These are phyloP conservation scores for Paedocypris sp. DNA, from an alignment of 2,113 vertebrate genomes.

Conservation along the genomic window DNA sequence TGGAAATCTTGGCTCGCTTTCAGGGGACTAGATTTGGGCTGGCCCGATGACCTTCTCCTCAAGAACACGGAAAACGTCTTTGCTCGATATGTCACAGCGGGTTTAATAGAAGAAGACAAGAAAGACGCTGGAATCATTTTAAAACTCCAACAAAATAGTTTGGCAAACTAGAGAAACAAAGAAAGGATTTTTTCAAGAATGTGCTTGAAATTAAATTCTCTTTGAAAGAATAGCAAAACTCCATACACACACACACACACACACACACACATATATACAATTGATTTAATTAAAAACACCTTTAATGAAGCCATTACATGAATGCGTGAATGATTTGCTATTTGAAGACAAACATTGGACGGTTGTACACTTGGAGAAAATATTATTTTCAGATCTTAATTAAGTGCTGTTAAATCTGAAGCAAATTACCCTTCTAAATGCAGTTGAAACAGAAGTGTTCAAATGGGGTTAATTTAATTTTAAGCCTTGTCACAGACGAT, in stretches of 20 bases:
- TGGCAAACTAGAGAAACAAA: background rate
- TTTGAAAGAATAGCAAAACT: no score
- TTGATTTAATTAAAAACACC: no score
- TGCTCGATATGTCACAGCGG: conserved; percentile 50
- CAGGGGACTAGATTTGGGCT: conserved; percentile 58
- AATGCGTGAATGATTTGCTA: no score
- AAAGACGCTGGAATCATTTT: conserved; percentile 18
- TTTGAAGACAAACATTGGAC: conserved; percentile 55
- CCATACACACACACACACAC: no score
- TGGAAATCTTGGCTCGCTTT: conserved; percentile 62
- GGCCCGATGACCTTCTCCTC: conserved; percentile 55
- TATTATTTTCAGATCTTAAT: conserved; percentile 48
- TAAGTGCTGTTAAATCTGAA: conserved; percentile 54
- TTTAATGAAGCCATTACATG: no score
- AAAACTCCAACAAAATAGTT: background rate
- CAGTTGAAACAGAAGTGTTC: conserved; percentile 66
- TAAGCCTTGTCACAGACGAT: conserved; percentile 65
- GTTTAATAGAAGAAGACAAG: conserved; percentile 45
- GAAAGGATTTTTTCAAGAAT: conserved; percentile 5
- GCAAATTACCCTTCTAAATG: conserved; percentile 54
- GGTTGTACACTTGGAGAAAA: conserved; percentile 39
- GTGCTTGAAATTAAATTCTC: no score
- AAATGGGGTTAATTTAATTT: conserved; percentile 68
- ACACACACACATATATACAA: no score
- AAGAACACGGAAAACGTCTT: conserved; percentile 56